Evolutionary conservation across 2,888 invertebrate genomes (phyloP), one percentile per base, ranked within the genome.

Genomic region (Chrysotoxum bicinctum): DNA sequence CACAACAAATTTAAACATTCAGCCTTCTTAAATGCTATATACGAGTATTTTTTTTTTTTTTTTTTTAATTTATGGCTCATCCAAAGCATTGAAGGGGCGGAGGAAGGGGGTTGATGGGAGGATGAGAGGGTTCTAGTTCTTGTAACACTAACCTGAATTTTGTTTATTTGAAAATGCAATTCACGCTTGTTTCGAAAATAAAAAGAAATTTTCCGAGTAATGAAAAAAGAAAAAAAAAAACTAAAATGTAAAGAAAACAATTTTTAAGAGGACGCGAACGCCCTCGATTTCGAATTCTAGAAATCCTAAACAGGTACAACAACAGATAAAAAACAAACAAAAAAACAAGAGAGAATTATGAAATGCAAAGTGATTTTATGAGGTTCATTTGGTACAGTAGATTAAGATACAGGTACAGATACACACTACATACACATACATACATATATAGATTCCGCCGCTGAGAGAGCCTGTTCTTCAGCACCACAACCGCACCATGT

Each of bases 281-380:
- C 76, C 85, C 85, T 81, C 85, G 72, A 85, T 85, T 66, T 81
- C 69, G 43, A 45, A 76, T 73, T 81, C 81, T 81, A 81, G 54
- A 69, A 81, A 76, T 66, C 30, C 80, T 32, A 76, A 79, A 74
- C 64, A 79, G 64, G 62, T 26, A 62, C 58, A 37, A 60, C 37
- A 64, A 45, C 64, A 48, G 32, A 48, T 2, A 37, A 48, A 10
- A n/a, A 66, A 16, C 3, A 64, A 32, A 48, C 10, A 40, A 43
- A 7, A 12, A 8, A 66, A 37, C 32, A 12, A 14, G 60, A 43
- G 72, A 19, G 66, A 37, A 80, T 69, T 81, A 77, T 85, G 84
- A 85, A 81, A 85, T 73, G 62, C 58, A 85, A 81, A 77, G 81
- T 81, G 81, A 85, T 81, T 81, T 81, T 81, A 85, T 73, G 73